These are phyloP conservation scores for Cephus nigrinus DNA, from an alignment of 2,888 invertebrate species.

Conservation along the genomic window DNA sequence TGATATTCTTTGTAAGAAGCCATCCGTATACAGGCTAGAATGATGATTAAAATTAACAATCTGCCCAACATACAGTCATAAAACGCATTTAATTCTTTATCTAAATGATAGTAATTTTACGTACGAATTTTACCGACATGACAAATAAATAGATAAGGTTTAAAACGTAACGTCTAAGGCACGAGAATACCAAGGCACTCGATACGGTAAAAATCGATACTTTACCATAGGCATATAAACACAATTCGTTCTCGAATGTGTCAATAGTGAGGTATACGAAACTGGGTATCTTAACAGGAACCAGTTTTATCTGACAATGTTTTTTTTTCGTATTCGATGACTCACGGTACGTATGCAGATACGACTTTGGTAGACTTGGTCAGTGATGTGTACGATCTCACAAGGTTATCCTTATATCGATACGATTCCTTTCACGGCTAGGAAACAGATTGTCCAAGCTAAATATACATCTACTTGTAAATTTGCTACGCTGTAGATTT, in stretches of 20 bases:
- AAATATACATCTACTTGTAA: not conserved
- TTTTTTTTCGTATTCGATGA: not conserved
- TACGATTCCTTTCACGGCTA: not conserved
- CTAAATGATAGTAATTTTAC: not conserved
- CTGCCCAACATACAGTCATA: not conserved
- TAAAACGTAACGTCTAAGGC: not conserved
- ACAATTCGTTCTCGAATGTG: not conserved
- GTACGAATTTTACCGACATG: not conserved
- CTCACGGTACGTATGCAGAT: conserved; percentile 4
- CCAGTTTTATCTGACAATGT: not conserved
- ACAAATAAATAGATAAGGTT: not conserved
- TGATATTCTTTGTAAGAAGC: not conserved
- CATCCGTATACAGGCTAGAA: not conserved
- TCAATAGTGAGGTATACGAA: not conserved
- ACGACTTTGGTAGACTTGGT: conserved; percentile 4
- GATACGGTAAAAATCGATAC: not conserved
- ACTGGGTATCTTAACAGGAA: not conserved
- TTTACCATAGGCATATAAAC: not conserved
- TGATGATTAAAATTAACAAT: not conserved
- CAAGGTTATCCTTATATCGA: not conserved
- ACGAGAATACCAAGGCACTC: not conserved
- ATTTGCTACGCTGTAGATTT: not conserved
- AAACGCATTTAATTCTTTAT: not conserved
- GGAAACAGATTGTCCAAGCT: not conserved
- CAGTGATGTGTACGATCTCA: conserved; percentile 4